A percentile compares a stretch with the other conserved stretches of the same genome.
Conservation (phyloP, 2,113 vertebrate species). For the Pogonocichla stellata region DNA sequence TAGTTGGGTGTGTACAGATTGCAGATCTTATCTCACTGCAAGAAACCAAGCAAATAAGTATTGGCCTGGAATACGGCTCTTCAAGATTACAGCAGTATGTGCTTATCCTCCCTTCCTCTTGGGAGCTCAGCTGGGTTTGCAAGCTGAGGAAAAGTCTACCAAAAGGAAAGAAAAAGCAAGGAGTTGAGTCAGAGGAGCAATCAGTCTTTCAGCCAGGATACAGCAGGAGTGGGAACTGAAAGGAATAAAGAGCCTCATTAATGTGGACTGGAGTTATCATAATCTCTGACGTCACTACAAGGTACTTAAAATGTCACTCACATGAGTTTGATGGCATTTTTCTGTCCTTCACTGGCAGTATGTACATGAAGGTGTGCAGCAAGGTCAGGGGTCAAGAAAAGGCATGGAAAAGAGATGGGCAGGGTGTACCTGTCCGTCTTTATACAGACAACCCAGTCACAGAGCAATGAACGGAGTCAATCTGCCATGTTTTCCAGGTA, state of each 20-base stretch:
- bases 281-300: not conserved
- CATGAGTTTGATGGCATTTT: not conserved
- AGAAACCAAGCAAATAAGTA: not conserved
- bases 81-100: not conserved
- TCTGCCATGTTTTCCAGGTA: not conserved
- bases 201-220: not conserved
- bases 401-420: not conserved
- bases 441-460: not conserved
- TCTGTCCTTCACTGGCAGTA: not conserved
- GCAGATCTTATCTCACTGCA: not conserved
- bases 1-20: not conserved
- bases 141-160: not conserved
- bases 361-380: not conserved
- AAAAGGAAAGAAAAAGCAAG: not conserved
- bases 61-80: not conserved
- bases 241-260: not conserved
- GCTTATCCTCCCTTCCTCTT: conserved; percentile 11
- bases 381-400: not conserved
- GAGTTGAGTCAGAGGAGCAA: not conserved
- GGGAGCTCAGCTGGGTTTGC: conserved; percentile 2
- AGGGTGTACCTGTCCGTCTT: not conserved
- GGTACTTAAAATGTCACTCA: not conserved
- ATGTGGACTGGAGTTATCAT: not conserved
- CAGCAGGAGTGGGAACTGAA: not conserved
- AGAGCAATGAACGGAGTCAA: not conserved